Base-by-base conservation (phyloP, 1,140 invertebrate species). In the Hydropsyche tenuis region DNA sequence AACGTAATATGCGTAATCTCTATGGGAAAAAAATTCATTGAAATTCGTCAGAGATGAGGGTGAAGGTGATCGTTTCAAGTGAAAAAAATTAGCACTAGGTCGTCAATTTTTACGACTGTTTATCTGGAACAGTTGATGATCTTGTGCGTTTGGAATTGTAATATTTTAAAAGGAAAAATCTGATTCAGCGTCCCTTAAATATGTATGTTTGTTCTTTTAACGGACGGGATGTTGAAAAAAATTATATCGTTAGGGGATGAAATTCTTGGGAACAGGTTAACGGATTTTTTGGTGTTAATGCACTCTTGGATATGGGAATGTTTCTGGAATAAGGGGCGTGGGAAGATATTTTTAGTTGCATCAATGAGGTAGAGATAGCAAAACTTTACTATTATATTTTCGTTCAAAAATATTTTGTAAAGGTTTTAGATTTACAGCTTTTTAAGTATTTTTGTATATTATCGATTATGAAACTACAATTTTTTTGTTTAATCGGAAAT, bases 271-370 rank as follows among this genome's bases (percentile, higher is more conserved):
- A 51, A 60, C 12, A 22, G 65, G 22, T 68, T 42, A 48, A 68
- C 20, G 43, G 25, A 70, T 37, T 56, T 14, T 56, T 11, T 42
- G 30, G 16, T 27, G 68, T n/a, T 46, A 56, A 56, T 23, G 48
- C 48, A n/a, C 68, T 70, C 5, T 37, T 65, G 30, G 20, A 43
- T 11, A 25, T 18, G 51, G 48, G 43, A 45, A 68, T 53, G 11
- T 70, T 70, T 70, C 51, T 23, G 42, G 48, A 42, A 56, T 56
- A 30, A 70, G 23, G n/a, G 48, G 51, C 68, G 46, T 70, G 68
- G 68, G 68, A 70, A 70, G 46, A 27, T 14, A 60, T 56, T 20
- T 60, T 11, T n/a, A n/a, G 51, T 16, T 18, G 20, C 9, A 22
- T 53, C 20, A 9, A 16, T 20, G 18, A 20, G 20, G 14, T 20